phyloP scores from a whole-genome alignment of 2,888 invertebrate species.

The Cheilosia vulpina region DNA sequence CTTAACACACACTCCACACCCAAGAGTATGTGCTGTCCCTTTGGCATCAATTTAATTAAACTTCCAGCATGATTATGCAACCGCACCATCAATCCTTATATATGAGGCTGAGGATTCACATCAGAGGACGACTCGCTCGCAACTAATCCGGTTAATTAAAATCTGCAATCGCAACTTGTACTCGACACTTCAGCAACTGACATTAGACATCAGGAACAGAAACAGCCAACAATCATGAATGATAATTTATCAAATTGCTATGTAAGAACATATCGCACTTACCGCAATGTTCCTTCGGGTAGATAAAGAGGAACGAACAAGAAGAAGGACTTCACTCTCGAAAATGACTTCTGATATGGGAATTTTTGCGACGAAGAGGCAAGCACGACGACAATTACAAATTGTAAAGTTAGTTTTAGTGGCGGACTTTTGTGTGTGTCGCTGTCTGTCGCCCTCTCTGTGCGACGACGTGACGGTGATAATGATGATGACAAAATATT shows the following conservation, averaged over 20 bases:
- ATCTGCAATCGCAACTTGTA: conserved; percentile 65
- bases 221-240: conserved; percentile 53
- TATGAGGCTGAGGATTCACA: conserved; percentile 16
- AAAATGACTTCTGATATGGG: background rate
- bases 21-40: conserved; percentile 3
- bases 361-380: background rate
- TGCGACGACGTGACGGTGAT: conserved; percentile 35
- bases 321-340: conserved; percentile 32
- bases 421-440: conserved; percentile 61
- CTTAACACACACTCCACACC: conserved; percentile 9
- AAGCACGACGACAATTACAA: conserved; percentile 64
- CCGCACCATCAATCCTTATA: conserved; percentile 42
- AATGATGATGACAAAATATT: conserved; percentile 70
- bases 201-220: conserved; percentile 47
- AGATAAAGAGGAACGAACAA: conserved; percentile 26
- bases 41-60: conserved; percentile 60
- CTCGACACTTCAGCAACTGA: conserved; percentile 58
- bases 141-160: conserved; percentile 73
- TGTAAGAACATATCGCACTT: conserved; percentile 65
- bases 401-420: conserved; percentile 68
- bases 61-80: conserved; percentile 66
- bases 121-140: conserved; percentile 51
- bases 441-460: conserved; percentile 31
- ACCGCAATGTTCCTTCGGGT: conserved; percentile 56
- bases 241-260: conserved; percentile 71